Conservation (phyloP, 1,140 invertebrate species). For the Hylaeus anthracinus region DNA sequence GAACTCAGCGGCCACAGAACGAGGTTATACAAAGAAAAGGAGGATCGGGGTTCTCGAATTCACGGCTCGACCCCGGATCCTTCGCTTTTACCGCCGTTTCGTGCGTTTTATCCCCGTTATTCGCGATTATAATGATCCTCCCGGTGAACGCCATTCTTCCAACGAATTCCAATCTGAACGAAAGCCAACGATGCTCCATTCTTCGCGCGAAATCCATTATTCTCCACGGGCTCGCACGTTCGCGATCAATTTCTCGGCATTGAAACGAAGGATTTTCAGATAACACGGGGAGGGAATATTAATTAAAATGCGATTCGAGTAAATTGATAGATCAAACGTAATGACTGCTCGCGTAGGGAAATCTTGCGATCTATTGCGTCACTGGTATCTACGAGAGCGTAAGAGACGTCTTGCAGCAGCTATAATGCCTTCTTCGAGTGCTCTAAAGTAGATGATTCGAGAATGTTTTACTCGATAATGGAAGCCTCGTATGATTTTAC, state of each 20-base stretch:
- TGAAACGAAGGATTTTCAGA: background rate
- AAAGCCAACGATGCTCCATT: slow-evolving; percentile 36
- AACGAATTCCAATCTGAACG: slow-evolving; percentile 30
- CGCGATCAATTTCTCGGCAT: background rate
- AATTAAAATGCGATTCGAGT: background rate
- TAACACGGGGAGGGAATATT: too few relatives aligned
- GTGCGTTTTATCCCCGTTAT: slow-evolving; percentile 42
- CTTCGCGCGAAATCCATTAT: slow-evolving; percentile 34
- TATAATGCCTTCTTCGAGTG: too few relatives aligned
- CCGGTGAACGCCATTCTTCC: slow-evolving; percentile 35
- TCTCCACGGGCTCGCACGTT: background rate
- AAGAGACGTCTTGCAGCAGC: too few relatives aligned
- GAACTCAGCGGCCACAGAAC: background rate
- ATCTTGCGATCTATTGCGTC: too few relatives aligned
- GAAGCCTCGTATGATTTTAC: too few relatives aligned
- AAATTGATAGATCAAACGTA: background rate
- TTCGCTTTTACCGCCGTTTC: slow-evolving; percentile 25
- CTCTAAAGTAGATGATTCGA: too few relatives aligned
- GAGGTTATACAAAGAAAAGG: background rate
- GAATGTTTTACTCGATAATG: too few relatives aligned
- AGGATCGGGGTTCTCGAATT: slow-evolving; percentile 11
- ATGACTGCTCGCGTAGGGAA: background rate
- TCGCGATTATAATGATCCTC: slow-evolving; percentile 48
- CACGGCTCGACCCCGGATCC: background rate
- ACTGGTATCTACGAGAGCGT: too few relatives aligned